These are phyloP conservation scores for Drosophila varians DNA, from an alignment of 1,140 invertebrate genomes.

Conservation along the genomic window DNA sequence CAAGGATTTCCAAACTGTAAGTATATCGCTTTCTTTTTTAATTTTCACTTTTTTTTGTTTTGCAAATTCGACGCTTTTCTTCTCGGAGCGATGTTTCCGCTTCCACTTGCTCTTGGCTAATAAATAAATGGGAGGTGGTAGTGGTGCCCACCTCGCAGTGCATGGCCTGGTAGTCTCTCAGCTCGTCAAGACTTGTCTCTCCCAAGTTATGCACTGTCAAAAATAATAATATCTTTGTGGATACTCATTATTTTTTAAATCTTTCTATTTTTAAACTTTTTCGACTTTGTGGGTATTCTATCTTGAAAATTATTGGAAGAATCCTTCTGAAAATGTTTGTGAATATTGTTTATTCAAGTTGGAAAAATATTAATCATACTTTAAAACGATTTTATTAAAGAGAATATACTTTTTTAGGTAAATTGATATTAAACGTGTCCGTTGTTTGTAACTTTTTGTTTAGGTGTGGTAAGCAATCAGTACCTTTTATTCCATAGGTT, in stretches of 20 bases:
- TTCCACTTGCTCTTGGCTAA: conserved; percentile 27
- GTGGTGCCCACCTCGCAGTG: background rate
- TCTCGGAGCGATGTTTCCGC: background rate
- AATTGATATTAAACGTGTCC: background rate
- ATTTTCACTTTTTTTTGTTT: background rate
- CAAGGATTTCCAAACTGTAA: no score
- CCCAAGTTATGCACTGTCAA: conserved; percentile 11
- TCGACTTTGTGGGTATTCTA: no score
- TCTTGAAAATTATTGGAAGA: no score
- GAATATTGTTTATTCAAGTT: no score
- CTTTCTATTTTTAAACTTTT: background rate
- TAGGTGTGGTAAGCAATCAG: no score
- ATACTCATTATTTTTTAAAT: background rate
- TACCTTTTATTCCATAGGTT: no score
- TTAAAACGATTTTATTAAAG: no score
- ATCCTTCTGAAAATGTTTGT: background rate
- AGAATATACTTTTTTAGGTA: no score
- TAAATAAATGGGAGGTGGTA: conserved; percentile 17
- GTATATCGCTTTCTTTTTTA: no score
- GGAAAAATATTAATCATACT: no score
- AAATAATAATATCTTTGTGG: background rate
- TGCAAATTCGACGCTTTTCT: background rate
- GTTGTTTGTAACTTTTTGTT: no score
- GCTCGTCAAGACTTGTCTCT: background rate
- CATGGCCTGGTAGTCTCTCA: background rate